Evolutionary conservation across 2,888 invertebrate species (phyloP).

Genomic region (Diaperis boleti): DNA sequence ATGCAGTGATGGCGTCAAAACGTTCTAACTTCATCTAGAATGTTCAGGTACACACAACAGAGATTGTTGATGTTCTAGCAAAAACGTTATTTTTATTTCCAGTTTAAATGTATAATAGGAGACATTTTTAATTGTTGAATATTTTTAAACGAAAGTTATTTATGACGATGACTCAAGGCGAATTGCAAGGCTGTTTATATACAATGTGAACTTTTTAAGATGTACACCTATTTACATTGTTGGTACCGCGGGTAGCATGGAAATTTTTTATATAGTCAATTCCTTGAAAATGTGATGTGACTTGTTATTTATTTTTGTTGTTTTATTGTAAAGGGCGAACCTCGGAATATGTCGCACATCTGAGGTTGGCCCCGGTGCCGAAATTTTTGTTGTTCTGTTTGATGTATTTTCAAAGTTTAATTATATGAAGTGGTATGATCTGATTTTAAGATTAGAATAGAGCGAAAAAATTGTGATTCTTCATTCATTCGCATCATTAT

Average conservation of each 20-base stretch:
- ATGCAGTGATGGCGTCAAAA: slow-evolving; percentile 72
- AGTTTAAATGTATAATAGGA: slow-evolving; percentile 44
- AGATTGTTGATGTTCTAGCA: slow-evolving; percentile 48
- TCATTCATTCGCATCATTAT: slow-evolving; percentile 50
- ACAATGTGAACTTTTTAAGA: slow-evolving; percentile 38
- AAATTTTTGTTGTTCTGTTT: slow-evolving; percentile 35
- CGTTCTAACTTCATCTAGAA: slow-evolving; percentile 34
- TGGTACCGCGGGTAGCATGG: slow-evolving; percentile 29
- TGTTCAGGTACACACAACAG: slow-evolving; percentile 54
- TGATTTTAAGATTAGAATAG: slow-evolving; percentile 37
- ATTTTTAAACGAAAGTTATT: slow-evolving; percentile 36
- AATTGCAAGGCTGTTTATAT: slow-evolving; percentile 40
- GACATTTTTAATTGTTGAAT: slow-evolving; percentile 48
- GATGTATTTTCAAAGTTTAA: slow-evolving; percentile 27
- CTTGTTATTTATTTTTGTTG: slow-evolving; percentile 38
- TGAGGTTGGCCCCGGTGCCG: not conserved
- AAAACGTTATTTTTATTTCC: slow-evolving; percentile 30
- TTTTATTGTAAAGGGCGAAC: slow-evolving; percentile 33
- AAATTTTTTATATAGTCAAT: slow-evolving; percentile 41
- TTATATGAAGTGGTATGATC: slow-evolving; percentile 38
- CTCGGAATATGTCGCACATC: slow-evolving; percentile 5
- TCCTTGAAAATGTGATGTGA: slow-evolving; percentile 42
- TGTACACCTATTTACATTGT: slow-evolving; percentile 37
- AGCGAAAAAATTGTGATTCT: slow-evolving; percentile 50
- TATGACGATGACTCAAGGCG: slow-evolving; percentile 35